Evolutionary conservation across 2,113 vertebrate genomes (phyloP).

Genomic region (Urocolius indicus): DNA sequence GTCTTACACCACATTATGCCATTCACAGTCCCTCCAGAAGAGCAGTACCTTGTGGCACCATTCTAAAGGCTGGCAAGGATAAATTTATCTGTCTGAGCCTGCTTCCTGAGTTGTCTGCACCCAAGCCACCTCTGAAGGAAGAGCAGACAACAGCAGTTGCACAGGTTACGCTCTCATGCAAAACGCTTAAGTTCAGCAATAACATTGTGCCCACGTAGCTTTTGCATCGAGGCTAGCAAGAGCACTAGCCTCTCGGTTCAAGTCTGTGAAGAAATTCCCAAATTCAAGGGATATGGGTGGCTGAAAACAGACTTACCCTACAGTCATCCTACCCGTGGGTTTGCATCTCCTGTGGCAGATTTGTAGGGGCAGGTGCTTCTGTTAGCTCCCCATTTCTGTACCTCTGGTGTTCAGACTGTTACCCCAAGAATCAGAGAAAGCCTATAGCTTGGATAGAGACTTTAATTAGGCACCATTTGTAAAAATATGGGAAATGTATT

Average conservation of each 20-base stretch:
- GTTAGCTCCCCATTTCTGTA: neutral
- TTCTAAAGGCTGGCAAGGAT: neutral
- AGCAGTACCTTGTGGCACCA: neutral
- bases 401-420: accelerated
- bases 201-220: accelerated
- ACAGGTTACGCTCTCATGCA: accelerated
- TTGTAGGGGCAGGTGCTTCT: neutral
- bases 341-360: neutral
- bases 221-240: neutral
- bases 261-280: neutral
- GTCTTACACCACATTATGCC: neutral
- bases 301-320: neutral
- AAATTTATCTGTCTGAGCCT: neutral
- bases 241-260: neutral
- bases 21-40: neutral
- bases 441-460: neutral
- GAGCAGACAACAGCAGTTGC: accelerated
- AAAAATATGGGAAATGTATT: neutral
- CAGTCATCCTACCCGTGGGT: no score
- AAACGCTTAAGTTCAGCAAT: accelerated
- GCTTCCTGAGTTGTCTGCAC: neutral
- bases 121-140: neutral
- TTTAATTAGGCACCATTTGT: neutral
- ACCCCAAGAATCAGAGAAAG: neutral
- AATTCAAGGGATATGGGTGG: neutral